Percentiles rank a stretch among this genome's conserved stretches.
Evolutionary conservation across 2,797 vertebrate species (phyloP).

Genomic region (Bufotes viridis): DNA sequence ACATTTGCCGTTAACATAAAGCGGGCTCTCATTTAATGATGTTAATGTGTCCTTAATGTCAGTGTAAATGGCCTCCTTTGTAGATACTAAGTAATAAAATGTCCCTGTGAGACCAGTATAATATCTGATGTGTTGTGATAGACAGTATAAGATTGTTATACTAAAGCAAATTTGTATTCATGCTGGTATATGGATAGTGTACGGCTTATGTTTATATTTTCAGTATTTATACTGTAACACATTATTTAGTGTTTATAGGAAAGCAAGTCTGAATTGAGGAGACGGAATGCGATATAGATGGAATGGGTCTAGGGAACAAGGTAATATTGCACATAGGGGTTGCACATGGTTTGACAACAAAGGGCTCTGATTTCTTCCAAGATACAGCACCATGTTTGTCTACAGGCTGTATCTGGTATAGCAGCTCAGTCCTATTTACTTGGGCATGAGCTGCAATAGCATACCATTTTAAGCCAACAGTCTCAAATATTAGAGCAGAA

Average conservation of each 20-base stretch:
- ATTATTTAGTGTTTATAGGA: background rate
- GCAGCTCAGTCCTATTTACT: background rate
- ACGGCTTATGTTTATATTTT: background rate
- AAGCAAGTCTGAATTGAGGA: background rate
- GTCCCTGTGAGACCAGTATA: slow-evolving; percentile 80
- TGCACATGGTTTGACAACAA: too few species aligned
- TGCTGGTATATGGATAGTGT: background rate
- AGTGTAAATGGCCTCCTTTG: slow-evolving; percentile 84
- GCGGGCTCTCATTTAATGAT: slow-evolving; percentile 83
- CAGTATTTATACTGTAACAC: background rate
- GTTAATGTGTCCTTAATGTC: slow-evolving; percentile 85
- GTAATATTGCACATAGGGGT: too few species aligned
- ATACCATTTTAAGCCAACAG: too few species aligned
- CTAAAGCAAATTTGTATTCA: background rate
- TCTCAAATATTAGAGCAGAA: too few species aligned
- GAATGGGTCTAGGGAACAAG: background rate
- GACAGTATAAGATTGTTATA: background rate
- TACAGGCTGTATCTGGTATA: too few species aligned
- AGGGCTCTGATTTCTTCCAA: too few species aligned
- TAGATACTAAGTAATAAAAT: slow-evolving; percentile 83
- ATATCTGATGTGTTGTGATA: slow-evolving; percentile 56
- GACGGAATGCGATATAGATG: background rate
- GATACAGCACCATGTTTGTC: too few species aligned
- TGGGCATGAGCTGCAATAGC: too few species aligned
- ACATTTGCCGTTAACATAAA: slow-evolving; percentile 87